Percentiles rank a stretch among this genome's conserved stretches.
phyloP scores from a whole-genome alignment of 2,888 invertebrate genomes.

The Trissolcus brochymenae region DNA sequence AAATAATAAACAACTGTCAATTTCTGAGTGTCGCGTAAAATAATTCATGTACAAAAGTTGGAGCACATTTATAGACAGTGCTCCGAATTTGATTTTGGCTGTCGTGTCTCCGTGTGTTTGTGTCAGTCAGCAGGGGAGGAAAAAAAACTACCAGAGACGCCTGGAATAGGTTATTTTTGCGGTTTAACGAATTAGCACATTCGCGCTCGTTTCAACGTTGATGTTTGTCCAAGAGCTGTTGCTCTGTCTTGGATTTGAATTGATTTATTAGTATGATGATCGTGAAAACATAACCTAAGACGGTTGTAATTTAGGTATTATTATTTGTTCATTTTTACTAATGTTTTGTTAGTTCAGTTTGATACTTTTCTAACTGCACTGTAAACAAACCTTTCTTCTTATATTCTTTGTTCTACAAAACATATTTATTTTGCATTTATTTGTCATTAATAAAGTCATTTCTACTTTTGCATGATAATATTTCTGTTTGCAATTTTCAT shows the following conservation, averaged over 20 bases:
- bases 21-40: background rate
- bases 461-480: too few relatives aligned
- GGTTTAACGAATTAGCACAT: constrained; percentile 1
- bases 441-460: too few relatives aligned
- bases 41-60: constrained; percentile 15
- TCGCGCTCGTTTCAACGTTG: constrained; percentile 8
- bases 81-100: constrained; percentile 19
- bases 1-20: background rate
- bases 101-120: constrained; percentile 17
- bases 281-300: constrained; percentile 26
- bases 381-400: too few relatives aligned
- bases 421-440: too few relatives aligned
- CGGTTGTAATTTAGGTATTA: constrained; percentile 31
- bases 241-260: constrained; percentile 4
- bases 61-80: constrained; percentile 33
- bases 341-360: background rate
- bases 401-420: too few relatives aligned
- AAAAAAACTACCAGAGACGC: constrained; percentile 32
- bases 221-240: constrained; percentile 18
- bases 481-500: too few relatives aligned
- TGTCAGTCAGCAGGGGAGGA: constrained; percentile 45
- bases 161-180: constrained; percentile 49
- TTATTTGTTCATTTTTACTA: background rate
- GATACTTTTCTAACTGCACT: too few relatives aligned
- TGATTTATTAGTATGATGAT: constrained; percentile 18